Conservation (phyloP, 2,113 vertebrate genomes). For the Probosciger aterrimus region DNA sequence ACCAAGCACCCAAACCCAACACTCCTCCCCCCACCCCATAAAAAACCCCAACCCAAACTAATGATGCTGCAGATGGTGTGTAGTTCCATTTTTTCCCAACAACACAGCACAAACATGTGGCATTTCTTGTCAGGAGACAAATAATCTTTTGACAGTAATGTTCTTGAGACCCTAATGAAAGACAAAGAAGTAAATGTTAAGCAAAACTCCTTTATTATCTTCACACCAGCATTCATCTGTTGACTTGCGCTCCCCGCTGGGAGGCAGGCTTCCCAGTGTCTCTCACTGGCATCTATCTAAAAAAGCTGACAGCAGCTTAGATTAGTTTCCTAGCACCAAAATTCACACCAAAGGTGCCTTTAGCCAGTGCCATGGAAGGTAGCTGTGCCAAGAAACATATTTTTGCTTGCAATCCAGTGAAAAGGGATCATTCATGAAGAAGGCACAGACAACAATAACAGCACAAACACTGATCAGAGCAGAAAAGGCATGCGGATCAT, state of each 20-base stretch:
- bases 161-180: not conserved
- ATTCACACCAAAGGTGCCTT: not conserved
- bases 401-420: not conserved
- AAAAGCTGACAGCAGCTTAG: not conserved
- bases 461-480: not conserved
- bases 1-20: not conserved
- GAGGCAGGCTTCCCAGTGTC: not conserved
- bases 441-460: not conserved
- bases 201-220: not conserved
- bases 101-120: not conserved
- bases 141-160: not conserved
- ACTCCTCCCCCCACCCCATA: not conserved
- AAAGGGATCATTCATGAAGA: not conserved
- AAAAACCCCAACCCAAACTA: not conserved
- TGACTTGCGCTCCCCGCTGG: not conserved
- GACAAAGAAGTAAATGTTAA: not conserved
- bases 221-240: not conserved
- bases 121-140: not conserved
- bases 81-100: not conserved
- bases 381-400: not conserved
- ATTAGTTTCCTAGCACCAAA: not conserved
- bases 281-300: not conserved
- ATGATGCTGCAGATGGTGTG: fast-evolving
- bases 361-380: not conserved
- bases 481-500: not conserved